These are phyloP conservation scores for Sebastes fasciatus DNA, from an alignment of 2,113 vertebrate genomes.

Conservation along the genomic window DNA sequence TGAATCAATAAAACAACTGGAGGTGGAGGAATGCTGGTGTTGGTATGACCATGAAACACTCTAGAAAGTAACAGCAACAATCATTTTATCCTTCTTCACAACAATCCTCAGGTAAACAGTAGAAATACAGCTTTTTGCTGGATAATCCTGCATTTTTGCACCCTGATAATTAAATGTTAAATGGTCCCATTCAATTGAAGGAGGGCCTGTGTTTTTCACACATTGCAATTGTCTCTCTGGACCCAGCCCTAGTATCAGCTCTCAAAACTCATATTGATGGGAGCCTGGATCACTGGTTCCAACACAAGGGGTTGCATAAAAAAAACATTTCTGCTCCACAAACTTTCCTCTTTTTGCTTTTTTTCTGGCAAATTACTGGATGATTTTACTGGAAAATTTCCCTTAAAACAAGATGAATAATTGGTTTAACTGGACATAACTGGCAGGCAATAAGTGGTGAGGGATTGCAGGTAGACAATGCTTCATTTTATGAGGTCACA, in stretches of 20 bases:
- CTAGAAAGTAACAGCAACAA: no score
- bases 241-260: not conserved
- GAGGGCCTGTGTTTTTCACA: not conserved
- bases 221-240: not conserved
- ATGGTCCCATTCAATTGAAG: not conserved
- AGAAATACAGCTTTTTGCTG: not conserved
- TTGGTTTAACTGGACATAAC: constrained; percentile 3
- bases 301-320: not conserved
- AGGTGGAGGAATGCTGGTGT: no score
- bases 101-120: not conserved
- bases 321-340: not conserved
- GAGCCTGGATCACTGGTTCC: not conserved
- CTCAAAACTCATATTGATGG: not conserved
- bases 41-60: not conserved
- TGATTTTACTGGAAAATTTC: not conserved
- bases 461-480: not conserved
- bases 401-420: not conserved
- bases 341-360: not conserved
- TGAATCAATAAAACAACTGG: not conserved
- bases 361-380: not conserved
- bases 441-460: not conserved
- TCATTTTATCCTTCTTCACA: not conserved
- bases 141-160: not conserved
- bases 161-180: not conserved
- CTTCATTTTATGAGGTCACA: not conserved